phyloP scores from a whole-genome alignment of 2,888 invertebrate species.

The Artemia sinica region DNA sequence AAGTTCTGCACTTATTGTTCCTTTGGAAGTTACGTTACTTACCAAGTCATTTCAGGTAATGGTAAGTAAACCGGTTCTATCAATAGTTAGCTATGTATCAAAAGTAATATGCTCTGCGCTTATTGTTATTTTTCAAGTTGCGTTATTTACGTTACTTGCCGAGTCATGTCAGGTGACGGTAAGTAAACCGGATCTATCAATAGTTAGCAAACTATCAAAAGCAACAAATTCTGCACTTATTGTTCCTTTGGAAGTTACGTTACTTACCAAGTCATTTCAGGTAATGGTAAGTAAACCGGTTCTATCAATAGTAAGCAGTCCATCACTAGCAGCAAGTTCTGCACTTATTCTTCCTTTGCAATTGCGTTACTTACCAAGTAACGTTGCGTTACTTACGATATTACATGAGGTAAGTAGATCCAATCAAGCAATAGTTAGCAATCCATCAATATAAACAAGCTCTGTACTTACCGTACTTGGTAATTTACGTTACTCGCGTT shows the following conservation, averaged over 20 bases:
- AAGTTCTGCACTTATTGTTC: too few species aligned
- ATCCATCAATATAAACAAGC: too few species aligned
- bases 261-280: conserved; percentile 91
- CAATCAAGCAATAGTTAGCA: too few species aligned
- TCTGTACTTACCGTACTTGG: too few species aligned
- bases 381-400: background rate
- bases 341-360: background rate
- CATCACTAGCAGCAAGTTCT: conserved; percentile 11
- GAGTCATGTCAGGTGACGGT: too few species aligned
- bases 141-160: conserved; percentile 11
- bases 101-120: background rate
- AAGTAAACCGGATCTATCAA: too few species aligned
- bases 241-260: too few species aligned
- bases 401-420: background rate
- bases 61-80: too few species aligned
- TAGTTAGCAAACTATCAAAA: too few species aligned
- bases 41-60: conserved; percentile 92
- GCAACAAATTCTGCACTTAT: too few species aligned
- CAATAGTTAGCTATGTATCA: conserved; percentile 9
- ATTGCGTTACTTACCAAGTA: background rate
- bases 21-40: too few species aligned
- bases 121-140: background rate
- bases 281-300: conserved; percentile 56
- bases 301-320: conserved; percentile 22
- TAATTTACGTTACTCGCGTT: background rate